These are phyloP conservation scores for Danionella cerebrum DNA, from an alignment of 2,113 vertebrate genomes.

Conservation along the genomic window DNA sequence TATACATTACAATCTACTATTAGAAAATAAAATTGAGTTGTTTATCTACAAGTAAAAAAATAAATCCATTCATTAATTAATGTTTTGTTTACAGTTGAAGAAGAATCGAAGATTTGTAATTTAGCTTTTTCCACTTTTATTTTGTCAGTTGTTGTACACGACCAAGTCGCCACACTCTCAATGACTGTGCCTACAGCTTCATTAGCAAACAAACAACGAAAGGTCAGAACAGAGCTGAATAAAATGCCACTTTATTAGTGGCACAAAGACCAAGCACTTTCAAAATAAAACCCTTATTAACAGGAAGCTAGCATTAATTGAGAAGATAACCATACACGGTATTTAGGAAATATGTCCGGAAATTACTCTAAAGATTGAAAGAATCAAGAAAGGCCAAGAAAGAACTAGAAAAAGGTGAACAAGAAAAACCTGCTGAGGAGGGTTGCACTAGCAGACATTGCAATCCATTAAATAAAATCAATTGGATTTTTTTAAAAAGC, in stretches of 20 bases:
- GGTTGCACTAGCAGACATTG: neutral
- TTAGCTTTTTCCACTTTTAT: neutral
- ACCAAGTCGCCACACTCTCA: slow-evolving; percentile 46
- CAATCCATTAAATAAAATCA: neutral
- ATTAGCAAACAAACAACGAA: slow-evolving; percentile 54
- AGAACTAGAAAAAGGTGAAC: neutral
- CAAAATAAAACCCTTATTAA: slow-evolving; percentile 52
- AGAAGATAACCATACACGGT: no score
- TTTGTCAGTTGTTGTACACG: neutral
- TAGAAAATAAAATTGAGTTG: no score
- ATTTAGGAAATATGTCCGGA: no score
- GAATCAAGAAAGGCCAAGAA: neutral
- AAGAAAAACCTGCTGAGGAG: neutral
- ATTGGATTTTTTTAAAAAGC: neutral
- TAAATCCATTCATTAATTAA: no score
- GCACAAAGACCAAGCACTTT: slow-evolving; percentile 29
- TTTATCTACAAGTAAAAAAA: no score
- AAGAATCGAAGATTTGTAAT: neutral
- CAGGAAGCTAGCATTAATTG: slow-evolving; percentile 6
- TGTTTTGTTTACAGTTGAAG: neutral
- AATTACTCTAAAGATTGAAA: neutral
- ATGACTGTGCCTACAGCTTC: slow-evolving; percentile 47
- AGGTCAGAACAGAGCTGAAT: slow-evolving; percentile 56
- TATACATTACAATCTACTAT: no score
- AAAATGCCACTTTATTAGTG: slow-evolving; percentile 67